These are phyloP conservation scores for Campaea margaritaria DNA, from an alignment of 2,888 invertebrate genomes.

Conservation along the genomic window DNA sequence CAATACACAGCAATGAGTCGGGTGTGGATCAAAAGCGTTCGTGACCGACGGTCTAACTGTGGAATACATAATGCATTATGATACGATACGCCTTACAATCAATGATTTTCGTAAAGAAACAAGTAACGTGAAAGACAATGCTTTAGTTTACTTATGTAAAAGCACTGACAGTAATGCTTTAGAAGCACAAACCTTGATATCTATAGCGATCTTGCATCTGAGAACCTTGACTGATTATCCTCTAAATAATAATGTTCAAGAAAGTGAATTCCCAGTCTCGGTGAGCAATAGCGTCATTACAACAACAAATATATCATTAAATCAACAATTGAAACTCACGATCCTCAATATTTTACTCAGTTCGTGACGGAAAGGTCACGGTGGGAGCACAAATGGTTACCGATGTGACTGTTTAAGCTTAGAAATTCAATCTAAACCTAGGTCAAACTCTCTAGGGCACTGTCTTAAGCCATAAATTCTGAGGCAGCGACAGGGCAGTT, in stretches of 20 bases:
- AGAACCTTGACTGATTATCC: constrained; percentile 12
- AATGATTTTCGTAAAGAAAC: constrained; percentile 15
- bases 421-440: constrained; percentile 69
- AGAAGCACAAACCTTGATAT: constrained; percentile 1
- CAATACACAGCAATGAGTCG: constrained; percentile 54
- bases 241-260: constrained; percentile 1
- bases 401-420: constrained; percentile 62
- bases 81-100: constrained; percentile 34
- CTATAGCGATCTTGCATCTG: background rate
- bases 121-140: constrained; percentile 1
- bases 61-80: constrained; percentile 46
- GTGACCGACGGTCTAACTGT: constrained; percentile 60
- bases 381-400: constrained; percentile 63
- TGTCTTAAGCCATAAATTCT: constrained; percentile 50
- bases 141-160: background rate
- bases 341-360: constrained; percentile 66
- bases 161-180: background rate
- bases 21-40: constrained; percentile 58
- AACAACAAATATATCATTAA: constrained; percentile 48
- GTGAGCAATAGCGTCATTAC: constrained; percentile 37
- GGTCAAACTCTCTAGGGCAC: constrained; percentile 74
- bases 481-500: constrained; percentile 40
- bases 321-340: constrained; percentile 56
- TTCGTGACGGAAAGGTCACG: constrained; percentile 74
- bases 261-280: constrained; percentile 14